Evolutionary conservation across 2,797 vertebrate species (phyloP).

Genomic region (Chaunax sp.): DNA sequence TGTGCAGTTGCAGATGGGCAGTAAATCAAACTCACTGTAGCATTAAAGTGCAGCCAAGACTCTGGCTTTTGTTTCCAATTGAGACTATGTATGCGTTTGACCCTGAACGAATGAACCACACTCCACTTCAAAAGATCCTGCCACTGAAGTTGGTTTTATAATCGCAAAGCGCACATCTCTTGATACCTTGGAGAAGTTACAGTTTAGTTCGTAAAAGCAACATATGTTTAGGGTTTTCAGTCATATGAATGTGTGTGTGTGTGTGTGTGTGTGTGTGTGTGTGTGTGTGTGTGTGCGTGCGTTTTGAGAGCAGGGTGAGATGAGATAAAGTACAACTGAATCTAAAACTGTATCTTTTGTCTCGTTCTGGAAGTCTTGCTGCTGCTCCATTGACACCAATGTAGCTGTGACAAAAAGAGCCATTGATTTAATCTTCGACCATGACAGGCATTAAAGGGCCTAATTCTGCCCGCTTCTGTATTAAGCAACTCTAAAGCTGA

Average conservation of each 20-base stretch:
- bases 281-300: not conserved
- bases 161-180: conserved; percentile 67
- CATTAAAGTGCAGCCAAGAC: conserved; percentile 70
- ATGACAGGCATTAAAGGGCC: conserved; percentile 82
- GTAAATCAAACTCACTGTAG: conserved; percentile 79
- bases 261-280: not conserved
- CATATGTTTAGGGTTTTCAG: conserved; percentile 53
- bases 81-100: conserved; percentile 66
- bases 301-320: conserved; percentile 32
- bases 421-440: conserved; percentile 80
- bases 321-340: conserved; percentile 56
- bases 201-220: conserved; percentile 65
- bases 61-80: conserved; percentile 72
- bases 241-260: conserved; percentile 6
- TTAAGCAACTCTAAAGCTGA: conserved; percentile 83
- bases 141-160: conserved; percentile 75
- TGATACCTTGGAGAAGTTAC: conserved; percentile 51
- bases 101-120: conserved; percentile 73
- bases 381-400: conserved; percentile 70
- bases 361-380: conserved; percentile 61
- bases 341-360: conserved; percentile 73
- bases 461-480: conserved; percentile 83
- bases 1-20: conserved; percentile 75
- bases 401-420: conserved; percentile 74
- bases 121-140: conserved; percentile 69